A percentile compares a stretch with the other conserved stretches of the same genome.
Conservation (phyloP, 1,140 invertebrate species). For the Heliconius melpomene region DNA sequence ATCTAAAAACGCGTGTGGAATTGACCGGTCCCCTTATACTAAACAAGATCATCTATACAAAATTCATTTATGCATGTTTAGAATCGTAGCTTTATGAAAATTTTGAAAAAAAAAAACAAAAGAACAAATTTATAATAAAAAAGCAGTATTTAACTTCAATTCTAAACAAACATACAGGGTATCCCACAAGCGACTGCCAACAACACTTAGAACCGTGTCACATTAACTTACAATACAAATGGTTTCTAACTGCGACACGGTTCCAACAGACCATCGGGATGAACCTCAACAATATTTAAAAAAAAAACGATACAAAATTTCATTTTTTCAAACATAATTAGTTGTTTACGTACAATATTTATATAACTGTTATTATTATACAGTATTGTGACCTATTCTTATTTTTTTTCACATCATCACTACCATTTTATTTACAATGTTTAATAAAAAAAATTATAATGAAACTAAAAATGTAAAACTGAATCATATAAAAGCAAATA, state of each 20-base stretch:
- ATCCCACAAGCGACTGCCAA: slow-evolving; percentile 18
- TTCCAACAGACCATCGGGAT: slow-evolving; percentile 1
- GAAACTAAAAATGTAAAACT: background rate
- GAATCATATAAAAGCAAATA: too few relatives aligned
- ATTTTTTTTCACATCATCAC: background rate
- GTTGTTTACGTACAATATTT: slow-evolving; percentile 42
- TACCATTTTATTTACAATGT: slow-evolving; percentile 5
- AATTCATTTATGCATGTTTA: slow-evolving; percentile 44
- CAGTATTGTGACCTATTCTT: slow-evolving; percentile 56
- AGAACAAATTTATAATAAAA: background rate
- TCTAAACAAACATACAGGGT: background rate
- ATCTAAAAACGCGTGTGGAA: slow-evolving; percentile 52
- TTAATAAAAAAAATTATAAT: background rate
- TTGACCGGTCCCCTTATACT: slow-evolving; percentile 59
- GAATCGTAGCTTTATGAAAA: background rate
- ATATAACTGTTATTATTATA: slow-evolving; percentile 41
- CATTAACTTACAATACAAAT: background rate
- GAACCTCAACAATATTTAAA: background rate
- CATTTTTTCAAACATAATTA: slow-evolving; percentile 30
- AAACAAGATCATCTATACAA: slow-evolving; percentile 67
- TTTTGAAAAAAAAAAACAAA: background rate
- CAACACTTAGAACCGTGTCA: slow-evolving; percentile 22
- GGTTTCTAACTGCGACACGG: slow-evolving; percentile 1
- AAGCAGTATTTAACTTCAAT: background rate
- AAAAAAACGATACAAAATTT: slow-evolving; percentile 21